Conservation (phyloP, 2,113 vertebrate genomes). For the Pterocles orientalis region DNA sequence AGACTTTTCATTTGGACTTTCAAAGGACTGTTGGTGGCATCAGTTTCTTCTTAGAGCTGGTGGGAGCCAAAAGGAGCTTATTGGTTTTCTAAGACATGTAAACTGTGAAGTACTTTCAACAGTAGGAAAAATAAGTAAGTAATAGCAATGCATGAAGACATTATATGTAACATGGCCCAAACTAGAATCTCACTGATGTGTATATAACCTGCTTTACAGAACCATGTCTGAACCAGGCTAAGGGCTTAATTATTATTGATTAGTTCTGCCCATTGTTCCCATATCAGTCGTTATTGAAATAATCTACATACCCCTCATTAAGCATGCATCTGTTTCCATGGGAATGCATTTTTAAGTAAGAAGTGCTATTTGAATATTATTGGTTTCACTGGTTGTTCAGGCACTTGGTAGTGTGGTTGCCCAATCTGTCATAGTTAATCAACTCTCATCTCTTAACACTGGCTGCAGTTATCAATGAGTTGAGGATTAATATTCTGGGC, state of each 20-base stretch:
- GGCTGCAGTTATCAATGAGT: conserved; percentile 89
- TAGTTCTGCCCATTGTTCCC: conserved; percentile 79
- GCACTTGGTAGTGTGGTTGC: conserved; percentile 78
- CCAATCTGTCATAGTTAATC: conserved; percentile 94
- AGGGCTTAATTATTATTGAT: conserved; percentile 83
- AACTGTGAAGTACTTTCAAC: conserved; percentile 7
- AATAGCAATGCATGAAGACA: conserved; percentile 64
- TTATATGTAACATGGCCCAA: conserved; percentile 32
- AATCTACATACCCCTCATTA: conserved; percentile 78
- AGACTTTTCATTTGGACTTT: conserved; percentile 53
- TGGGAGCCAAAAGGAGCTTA: not conserved
- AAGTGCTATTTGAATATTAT: conserved; percentile 72
- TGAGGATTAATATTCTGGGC: conserved; percentile 91
- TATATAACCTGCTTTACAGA: conserved; percentile 76
- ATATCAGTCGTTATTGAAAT: conserved; percentile 83
- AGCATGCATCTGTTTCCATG: conserved; percentile 85
- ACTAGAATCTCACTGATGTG: conserved; percentile 70
- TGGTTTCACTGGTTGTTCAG: conserved; percentile 78
- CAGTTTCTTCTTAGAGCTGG: conserved; percentile 47
- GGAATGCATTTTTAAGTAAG: conserved; percentile 81
- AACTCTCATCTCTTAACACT: conserved; percentile 90
- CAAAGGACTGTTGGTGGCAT: conserved; percentile 38
- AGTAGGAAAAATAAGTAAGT: conserved; percentile 19
- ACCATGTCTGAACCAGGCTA: conserved; percentile 75
- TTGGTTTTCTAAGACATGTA: not conserved